Percentiles rank a stretch among this genome's conserved stretches.
Conservation (phyloP, 2,113 vertebrate species). For the Panurus biarmicus region DNA sequence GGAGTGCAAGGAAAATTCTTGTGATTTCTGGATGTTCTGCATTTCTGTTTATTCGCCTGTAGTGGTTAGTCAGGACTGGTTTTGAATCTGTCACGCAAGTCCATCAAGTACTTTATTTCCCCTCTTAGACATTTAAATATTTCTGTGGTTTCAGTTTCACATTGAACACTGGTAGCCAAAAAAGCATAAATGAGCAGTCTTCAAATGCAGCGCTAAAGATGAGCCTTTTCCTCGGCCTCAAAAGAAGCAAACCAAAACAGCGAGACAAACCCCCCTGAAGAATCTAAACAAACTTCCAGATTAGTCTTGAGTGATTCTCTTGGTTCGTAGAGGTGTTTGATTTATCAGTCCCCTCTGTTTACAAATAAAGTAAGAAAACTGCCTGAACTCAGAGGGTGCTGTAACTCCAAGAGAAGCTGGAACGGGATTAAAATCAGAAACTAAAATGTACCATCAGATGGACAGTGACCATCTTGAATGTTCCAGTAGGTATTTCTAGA, state of each 20-base stretch:
- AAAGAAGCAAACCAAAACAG: not conserved
- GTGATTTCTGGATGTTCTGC: not conserved
- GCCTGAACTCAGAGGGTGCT: not conserved
- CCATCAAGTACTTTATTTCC: not conserved
- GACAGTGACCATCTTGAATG: not conserved
- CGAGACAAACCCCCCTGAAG: accelerated
- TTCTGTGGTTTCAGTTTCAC: slow-evolving; percentile 16
- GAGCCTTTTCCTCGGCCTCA: not conserved
- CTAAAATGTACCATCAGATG: not conserved
- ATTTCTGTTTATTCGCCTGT: not conserved
- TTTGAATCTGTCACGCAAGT: not conserved
- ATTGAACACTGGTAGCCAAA: not conserved
- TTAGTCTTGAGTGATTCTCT: not conserved
- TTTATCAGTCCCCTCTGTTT: not conserved
- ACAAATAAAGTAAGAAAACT: not conserved
- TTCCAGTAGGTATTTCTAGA: not conserved
- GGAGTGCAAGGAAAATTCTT: not conserved
- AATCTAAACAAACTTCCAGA: not conserved
- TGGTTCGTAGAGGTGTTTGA: not conserved
- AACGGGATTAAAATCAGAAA: not conserved
- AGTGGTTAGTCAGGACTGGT: not conserved
- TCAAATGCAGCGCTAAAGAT: not conserved
- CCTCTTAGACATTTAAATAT: not conserved
- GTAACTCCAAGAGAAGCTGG: not conserved
- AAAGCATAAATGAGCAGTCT: not conserved